Evolutionary conservation across 2,797 vertebrate genomes (phyloP), one percentile per base, ranked within the genome.

Genomic region (Steatocranus sp.): DNA sequence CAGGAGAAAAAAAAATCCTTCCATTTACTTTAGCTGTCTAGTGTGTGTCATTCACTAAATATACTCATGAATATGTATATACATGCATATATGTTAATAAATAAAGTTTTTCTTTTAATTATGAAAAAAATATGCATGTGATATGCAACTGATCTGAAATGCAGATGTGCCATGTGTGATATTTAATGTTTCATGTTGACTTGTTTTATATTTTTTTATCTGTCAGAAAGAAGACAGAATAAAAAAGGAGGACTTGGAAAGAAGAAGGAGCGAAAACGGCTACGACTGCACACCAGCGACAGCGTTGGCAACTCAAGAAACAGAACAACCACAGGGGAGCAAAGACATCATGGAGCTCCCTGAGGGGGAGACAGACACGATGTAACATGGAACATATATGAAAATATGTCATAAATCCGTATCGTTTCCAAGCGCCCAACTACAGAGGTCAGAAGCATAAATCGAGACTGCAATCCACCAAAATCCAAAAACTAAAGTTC

Each of bases 191-290:
- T 41, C 3, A 66, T 41, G 10, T 30, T 70, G 17, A 46, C 41
- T 30, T 75, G 34, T 50, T 34, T 4, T 25, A 25, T 75, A 12
- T 74, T 53, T 41, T 41, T 77, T 66, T 8, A 11, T 87, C 27
- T 20, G 5, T 77, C 89, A 94, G 92, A 89, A 30, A 90, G 84
- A 86, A 89, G 79, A 91, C 73, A 25, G 30, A 89, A 56, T 78
- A 90, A 58, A 83, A 90, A 83, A 78, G 83, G 14, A 61, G 89
- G 89, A 30, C 78, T 85, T 4, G 92, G 91, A 3, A 82, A 46
- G 50, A 93, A 91, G 80, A 83, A 11, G 34, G 90, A 89, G 51
- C 80, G 82, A 23, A 92, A 90, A 80, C 82, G 82, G 25, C 78
- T 75, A 20, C 87, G n/a, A 30, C 83, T 83, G 51, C 76, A 82